Base-by-base conservation (phyloP, 2,797 vertebrate genomes). In the Coreius guichenoti region DNA sequence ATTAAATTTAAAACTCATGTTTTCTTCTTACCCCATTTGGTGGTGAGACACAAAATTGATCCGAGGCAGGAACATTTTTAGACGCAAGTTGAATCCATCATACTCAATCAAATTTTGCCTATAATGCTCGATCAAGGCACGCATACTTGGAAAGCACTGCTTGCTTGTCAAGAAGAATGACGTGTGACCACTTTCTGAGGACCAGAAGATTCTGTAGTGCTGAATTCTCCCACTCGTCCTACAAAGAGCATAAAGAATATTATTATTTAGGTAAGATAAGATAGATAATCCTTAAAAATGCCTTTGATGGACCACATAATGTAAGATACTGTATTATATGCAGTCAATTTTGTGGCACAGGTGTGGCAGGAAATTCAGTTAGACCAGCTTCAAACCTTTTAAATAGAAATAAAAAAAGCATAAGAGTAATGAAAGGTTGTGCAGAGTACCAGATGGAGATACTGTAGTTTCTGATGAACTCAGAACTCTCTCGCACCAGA, bases 221-320 rank as follows among this genome's bases (percentile, higher is more conserved):
- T 98, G 98, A 82, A 99, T 97, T 70, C 96, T 94, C 65, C 97
- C 96, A 0, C 91, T 92, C 36, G 96, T 95, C 98, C 98, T 99
- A 65, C 2, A 45, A 17, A 70, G 21, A 56, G 47, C 39, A 84
- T 26, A 83, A 21, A 83, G 49, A 73, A 6, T 72, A 61, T 23
- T 68, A 23, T 73, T 45, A 56, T 8, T 6, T 39, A 39, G 7
- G 8, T 39, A 39, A 39, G 36, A 43, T 33, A 36, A 36, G 4
- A 5, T 36, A 36, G 33, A 5, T 9, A 43, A 43, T 43, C 39
- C 51, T 56, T 56, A 63, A 29, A 14, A 63, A 29, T 63, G 58
- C 5, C n/a, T 26, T 61, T 61, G 58, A 29, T 63, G 12, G n/a
- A 63, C 5, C n/a, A 29, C n/a, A 61, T 61, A 2, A 13, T 61